Percentiles rank a stretch among this genome's conserved stretches.
Conservation (phyloP, 1,140 invertebrate species). For the Xylocopa sonorina region DNA sequence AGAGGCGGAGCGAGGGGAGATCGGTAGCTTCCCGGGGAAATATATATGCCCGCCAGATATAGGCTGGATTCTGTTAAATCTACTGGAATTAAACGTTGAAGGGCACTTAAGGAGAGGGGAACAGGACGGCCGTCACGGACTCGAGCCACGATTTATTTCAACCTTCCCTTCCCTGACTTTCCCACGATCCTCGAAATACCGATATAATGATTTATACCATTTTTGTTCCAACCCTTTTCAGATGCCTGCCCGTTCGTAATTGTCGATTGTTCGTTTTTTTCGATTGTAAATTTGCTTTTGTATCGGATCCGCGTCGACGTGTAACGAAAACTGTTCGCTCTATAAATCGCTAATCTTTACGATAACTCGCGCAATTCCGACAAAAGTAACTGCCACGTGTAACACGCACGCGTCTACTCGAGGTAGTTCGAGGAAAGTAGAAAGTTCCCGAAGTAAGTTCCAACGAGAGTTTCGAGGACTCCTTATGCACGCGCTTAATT, state of each 20-base stretch:
- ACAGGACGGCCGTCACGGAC: conserved; percentile 20
- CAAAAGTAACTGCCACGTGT: too few relatives aligned
- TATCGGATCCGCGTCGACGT: not conserved
- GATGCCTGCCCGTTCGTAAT: too few relatives aligned
- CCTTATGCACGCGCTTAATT: not conserved
- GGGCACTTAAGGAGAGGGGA: conserved; percentile 55
- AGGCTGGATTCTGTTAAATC: conserved; percentile 64
- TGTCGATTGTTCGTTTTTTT: too few relatives aligned
- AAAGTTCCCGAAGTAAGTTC: not conserved
- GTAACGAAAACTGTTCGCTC: not conserved
- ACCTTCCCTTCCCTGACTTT: not conserved
- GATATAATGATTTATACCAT: too few relatives aligned
- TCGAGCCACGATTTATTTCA: conserved; percentile 20
- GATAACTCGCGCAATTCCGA: too few relatives aligned
- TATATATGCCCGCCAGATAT: conserved; percentile 56
- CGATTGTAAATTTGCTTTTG: not conserved
- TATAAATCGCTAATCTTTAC: too few relatives aligned
- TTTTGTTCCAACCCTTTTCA: too few relatives aligned
- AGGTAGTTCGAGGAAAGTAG: not conserved
- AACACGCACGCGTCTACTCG: too few relatives aligned
- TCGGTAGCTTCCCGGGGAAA: conserved; percentile 41
- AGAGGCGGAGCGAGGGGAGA: conserved; percentile 28
- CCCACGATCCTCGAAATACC: not conserved
- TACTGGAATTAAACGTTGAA: conserved; percentile 65
- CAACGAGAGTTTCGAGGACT: not conserved